These are phyloP conservation scores for Pteronura brasiliensis DNA, from an alignment of 2,113 vertebrate species.

Conservation along the genomic window DNA sequence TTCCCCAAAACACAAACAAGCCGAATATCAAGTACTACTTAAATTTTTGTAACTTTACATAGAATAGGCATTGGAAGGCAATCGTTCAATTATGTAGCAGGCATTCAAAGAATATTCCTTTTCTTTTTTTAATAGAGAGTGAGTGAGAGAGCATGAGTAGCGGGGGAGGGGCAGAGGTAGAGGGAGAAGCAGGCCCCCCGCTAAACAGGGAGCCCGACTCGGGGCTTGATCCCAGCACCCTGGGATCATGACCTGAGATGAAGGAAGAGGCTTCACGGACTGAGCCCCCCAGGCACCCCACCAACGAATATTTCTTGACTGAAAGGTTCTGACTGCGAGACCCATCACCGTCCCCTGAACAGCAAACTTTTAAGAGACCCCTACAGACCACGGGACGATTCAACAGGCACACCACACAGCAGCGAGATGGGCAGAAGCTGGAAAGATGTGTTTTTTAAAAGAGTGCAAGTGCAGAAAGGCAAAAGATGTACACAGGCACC, in stretches of 20 bases:
- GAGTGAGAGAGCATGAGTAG: background rate
- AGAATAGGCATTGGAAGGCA: background rate
- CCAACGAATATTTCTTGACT: background rate
- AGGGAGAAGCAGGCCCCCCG: background rate
- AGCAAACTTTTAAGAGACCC: background rate
- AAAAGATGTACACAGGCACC: fast-evolving
- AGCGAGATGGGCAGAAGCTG: background rate
- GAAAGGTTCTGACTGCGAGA: background rate
- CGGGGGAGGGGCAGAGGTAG: background rate
- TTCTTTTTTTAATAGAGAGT: background rate
- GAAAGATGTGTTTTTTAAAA: background rate
- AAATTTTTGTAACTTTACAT: background rate
- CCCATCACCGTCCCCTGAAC: fast-evolving
- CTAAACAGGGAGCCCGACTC: background rate
- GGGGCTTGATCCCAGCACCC: too few relatives aligned
- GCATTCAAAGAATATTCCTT: background rate
- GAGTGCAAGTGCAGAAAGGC: background rate
- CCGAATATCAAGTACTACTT: background rate
- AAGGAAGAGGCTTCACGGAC: background rate
- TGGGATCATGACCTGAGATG: background rate
- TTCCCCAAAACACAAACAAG: background rate
- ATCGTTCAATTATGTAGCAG: background rate
- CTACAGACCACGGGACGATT: too few relatives aligned
- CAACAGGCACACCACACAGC: background rate
- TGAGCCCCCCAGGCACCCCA: background rate